Evolutionary conservation across 1,140 invertebrate species (phyloP), one percentile per base, ranked within the genome.

Genomic region (Aphaenogaster ashmeadi): DNA sequence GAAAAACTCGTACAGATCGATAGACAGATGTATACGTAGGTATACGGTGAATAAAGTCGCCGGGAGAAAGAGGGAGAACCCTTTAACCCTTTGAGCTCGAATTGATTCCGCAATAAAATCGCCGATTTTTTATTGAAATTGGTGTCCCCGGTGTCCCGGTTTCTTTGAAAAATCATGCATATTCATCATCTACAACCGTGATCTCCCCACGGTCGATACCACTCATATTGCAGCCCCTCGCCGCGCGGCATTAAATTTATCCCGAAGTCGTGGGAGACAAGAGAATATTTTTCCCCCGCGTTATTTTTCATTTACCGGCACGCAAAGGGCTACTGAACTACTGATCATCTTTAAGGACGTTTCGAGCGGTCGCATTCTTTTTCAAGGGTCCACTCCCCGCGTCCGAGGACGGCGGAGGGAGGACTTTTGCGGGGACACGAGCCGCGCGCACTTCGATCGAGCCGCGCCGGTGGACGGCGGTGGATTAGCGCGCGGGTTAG

Each of bases 161-260:
- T 67, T 44, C 64, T 67, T 67, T 67, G 44, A 69, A 69, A 50
- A 69, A 50, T 69, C 41, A 50, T 69, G 6, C 41, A 69, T 69
- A 69, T 69, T 69, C 21, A 69, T 69, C 41, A 8, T 50, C 3
- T 15, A 15, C 66, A 50, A 50, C 9, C 38, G 21, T 50, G 66
- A 69, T 69, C 66, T 69, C 21, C 33, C 21, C 13, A 69, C 13
- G 66, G 5, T 47, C n/a, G 41, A 69, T 69, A 47, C 21, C 9
- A 47, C 21, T 67, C 64, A 50, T 50, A 50, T 50, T 13, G 41
- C 66, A 21, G 11, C 8, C 33, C 13, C 33, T 15, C n/a, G 13
- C 41, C 13, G 66, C 13, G 66, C 41, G 13, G n/a, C 66, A 15
- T 69, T 69, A 27, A 64, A 64, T 64, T 64, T 36, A 69, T 47